Conservation (phyloP, 2,797 vertebrate genomes). For the Hydrolagus colliei region DNA sequence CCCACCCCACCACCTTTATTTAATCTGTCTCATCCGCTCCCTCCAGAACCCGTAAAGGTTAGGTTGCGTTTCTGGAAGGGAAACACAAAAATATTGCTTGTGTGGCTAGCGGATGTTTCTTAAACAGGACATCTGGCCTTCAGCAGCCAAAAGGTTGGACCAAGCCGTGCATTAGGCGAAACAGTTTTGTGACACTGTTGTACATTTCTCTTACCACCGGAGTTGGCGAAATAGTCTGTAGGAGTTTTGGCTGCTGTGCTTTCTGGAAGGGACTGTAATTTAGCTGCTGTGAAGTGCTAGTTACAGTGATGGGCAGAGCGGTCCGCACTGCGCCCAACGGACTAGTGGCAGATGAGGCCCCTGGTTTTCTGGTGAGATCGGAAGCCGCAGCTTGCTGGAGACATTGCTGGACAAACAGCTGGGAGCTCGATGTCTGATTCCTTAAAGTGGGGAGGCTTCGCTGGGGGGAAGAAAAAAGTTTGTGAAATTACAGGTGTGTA, state of each 20-base stretch:
- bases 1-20: no score
- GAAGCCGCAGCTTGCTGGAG: constrained; percentile 50
- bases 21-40: no score
- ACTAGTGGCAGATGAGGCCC: constrained; percentile 35
- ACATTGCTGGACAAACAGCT: constrained; percentile 82
- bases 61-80: no score
- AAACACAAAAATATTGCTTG: no score
- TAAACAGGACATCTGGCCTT: no score
- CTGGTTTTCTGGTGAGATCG: constrained; percentile 27
- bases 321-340: constrained; percentile 34
- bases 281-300: constrained; percentile 38
- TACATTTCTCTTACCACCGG: neutral
- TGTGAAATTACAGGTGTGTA: neutral
- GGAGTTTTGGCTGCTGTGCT: constrained; percentile 33
- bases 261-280: no score
- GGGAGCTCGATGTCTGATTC: constrained; percentile 70
- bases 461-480: constrained; percentile 49
- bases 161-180: no score
- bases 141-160: no score
- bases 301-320: constrained; percentile 26
- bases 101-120: no score
- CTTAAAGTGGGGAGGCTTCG: constrained; percentile 83
- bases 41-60: no score
- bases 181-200: no score
- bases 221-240: neutral